Evolutionary conservation across 1,140 invertebrate genomes (phyloP).

Genomic region (honey bee (Apis mellifera)): Amel_HAv3.1 CM009931.2:12952501-12953000

Average conservation of each 20-base stretch:
- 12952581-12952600: constrained; percentile 67
- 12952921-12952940: background rate
- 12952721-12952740: constrained; percentile 22
- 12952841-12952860: constrained; percentile 1
- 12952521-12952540: constrained; percentile 35
- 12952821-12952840: constrained; percentile 17
- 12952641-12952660: constrained; percentile 42
- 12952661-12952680: constrained; percentile 61
- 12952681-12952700: constrained; percentile 53
- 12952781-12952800: background rate
- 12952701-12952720: constrained; percentile 17
- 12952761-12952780: background rate
- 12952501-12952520: background rate
- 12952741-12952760: background rate
- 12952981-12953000: background rate
- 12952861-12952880: background rate
- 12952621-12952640: constrained; percentile 58
- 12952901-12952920: background rate
- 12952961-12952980: background rate
- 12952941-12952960: constrained; percentile 19
- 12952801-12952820: background rate
- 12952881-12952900: background rate
- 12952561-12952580: constrained; percentile 32
- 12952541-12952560: constrained; percentile 50
- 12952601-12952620: constrained; percentile 61